These are phyloP conservation scores for Chrysopilus asiliformis DNA, from an alignment of 2,888 invertebrate species.

Conservation along the genomic window DNA sequence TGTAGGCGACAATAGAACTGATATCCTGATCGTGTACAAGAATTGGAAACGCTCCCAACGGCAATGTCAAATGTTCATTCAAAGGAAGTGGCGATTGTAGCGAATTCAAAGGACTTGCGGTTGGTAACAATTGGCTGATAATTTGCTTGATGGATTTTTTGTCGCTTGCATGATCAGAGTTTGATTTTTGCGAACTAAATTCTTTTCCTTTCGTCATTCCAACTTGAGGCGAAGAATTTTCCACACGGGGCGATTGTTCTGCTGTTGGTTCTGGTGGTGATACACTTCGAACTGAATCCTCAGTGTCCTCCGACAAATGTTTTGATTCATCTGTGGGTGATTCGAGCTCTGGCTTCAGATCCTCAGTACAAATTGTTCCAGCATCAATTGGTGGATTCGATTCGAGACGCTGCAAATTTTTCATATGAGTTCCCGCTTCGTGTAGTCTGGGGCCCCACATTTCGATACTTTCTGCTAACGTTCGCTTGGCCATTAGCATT, in stretches of 20 bases:
- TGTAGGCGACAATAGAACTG: slow-evolving; percentile 75
- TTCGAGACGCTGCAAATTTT: slow-evolving; percentile 24
- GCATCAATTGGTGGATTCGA: slow-evolving; percentile 23
- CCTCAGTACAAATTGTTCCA: slow-evolving; percentile 34
- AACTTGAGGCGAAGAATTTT: too few relatives aligned
- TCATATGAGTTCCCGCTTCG: slow-evolving; percentile 28
- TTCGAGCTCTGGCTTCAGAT: slow-evolving; percentile 37
- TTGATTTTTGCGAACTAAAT: slow-evolving; percentile 3
- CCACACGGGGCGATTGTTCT: too few relatives aligned
- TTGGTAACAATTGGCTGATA: slow-evolving; percentile 51
- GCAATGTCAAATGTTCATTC: slow-evolving; percentile 57
- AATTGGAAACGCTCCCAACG: slow-evolving; percentile 48
- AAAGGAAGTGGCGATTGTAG: slow-evolving; percentile 46
- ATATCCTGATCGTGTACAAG: slow-evolving; percentile 68
- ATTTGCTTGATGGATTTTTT: slow-evolving; percentile 54
- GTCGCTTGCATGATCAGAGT: slow-evolving; percentile 23
- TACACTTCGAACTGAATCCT: background rate
- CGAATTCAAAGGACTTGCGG: slow-evolving; percentile 35
- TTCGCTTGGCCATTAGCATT: slow-evolving; percentile 47
- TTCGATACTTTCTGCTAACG: slow-evolving; percentile 54
- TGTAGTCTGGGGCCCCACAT: slow-evolving; percentile 52
- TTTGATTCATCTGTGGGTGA: slow-evolving; percentile 16
- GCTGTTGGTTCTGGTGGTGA: slow-evolving; percentile 16
- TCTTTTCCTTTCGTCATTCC: too few relatives aligned
- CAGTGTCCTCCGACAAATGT: background rate